Conservation (phyloP, 2,888 invertebrate genomes). For the Lasioglossum leucozonium region DNA sequence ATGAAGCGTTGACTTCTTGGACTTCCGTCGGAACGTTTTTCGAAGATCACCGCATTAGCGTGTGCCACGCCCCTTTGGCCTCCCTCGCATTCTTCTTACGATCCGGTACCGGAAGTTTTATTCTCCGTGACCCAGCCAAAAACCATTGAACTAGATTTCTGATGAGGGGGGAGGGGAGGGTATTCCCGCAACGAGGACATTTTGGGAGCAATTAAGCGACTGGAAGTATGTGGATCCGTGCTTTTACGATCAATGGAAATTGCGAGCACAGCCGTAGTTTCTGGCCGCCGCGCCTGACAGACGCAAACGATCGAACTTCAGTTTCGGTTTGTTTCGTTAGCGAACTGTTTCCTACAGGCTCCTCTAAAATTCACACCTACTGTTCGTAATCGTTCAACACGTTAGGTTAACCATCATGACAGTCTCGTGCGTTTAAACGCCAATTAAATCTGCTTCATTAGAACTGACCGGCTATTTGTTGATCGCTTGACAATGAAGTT, state of each 20-base stretch:
- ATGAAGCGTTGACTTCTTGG: no score
- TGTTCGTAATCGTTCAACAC: background rate
- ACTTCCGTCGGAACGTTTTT: constrained; percentile 8
- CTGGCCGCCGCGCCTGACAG: constrained; percentile 18
- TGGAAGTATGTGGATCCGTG: constrained; percentile 10
- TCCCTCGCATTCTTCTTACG: constrained; percentile 30
- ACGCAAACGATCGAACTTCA: constrained; percentile 18
- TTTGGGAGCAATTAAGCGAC: constrained; percentile 51
- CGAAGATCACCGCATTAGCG: constrained; percentile 30
- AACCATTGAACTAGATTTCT: constrained; percentile 51
- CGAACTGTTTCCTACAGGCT: background rate
- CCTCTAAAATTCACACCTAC: background rate
- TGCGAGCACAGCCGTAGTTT: constrained; percentile 41
- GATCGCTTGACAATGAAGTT: no score
- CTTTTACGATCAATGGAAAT: constrained; percentile 60
- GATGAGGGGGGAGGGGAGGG: no score
- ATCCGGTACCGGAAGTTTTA: constrained; percentile 6
- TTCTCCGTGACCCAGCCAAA: constrained; percentile 35
- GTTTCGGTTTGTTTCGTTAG: background rate
- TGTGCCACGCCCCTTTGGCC: constrained; percentile 54
- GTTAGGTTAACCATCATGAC: background rate
- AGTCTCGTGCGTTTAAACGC: no score
- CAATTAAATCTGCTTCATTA: no score
- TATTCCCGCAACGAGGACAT: constrained; percentile 41
- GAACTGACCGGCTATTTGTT: no score